These are phyloP conservation scores for Mermis nigrescens DNA, from an alignment of 2,888 invertebrate genomes.

Conservation along the genomic window DNA sequence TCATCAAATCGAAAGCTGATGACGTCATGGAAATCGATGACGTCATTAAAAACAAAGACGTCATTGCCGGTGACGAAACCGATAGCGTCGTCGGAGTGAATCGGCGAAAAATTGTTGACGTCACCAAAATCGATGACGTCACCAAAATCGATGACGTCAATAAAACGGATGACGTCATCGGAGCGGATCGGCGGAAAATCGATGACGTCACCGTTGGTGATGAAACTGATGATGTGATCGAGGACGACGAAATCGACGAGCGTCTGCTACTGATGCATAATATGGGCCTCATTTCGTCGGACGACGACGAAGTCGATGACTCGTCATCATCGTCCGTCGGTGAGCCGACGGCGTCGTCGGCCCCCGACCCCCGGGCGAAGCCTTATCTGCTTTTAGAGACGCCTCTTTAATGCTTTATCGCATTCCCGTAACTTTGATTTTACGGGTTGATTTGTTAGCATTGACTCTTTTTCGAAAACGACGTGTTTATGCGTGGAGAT, in stretches of 20 bases:
- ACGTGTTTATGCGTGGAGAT: too few relatives aligned
- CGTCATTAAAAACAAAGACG: background rate
- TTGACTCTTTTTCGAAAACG: too few relatives aligned
- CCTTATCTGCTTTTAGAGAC: too few relatives aligned
- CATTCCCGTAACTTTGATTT: too few relatives aligned
- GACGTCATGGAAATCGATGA: background rate
- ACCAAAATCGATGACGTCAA: background rate
- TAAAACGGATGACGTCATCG: background rate
- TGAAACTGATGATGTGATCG: background rate
- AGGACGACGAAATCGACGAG: background rate
- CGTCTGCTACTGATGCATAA: background rate
- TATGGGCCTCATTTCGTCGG: background rate
- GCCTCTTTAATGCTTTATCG: too few relatives aligned
- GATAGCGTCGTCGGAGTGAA: too few relatives aligned
- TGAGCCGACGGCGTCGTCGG: too few relatives aligned
- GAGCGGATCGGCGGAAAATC: background rate
- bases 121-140: slow-evolving; percentile 7
- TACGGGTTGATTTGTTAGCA: too few relatives aligned
- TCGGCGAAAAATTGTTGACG: slow-evolving; percentile 1
- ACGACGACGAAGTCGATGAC: background rate
- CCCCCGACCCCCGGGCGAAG: too few relatives aligned
- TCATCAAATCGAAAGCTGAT: background rate
- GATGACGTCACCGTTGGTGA: background rate
- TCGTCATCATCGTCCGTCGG: too few relatives aligned
- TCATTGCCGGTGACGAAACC: background rate